Conservation (phyloP, 2,113 vertebrate genomes). For the Trogon surrucura region DNA sequence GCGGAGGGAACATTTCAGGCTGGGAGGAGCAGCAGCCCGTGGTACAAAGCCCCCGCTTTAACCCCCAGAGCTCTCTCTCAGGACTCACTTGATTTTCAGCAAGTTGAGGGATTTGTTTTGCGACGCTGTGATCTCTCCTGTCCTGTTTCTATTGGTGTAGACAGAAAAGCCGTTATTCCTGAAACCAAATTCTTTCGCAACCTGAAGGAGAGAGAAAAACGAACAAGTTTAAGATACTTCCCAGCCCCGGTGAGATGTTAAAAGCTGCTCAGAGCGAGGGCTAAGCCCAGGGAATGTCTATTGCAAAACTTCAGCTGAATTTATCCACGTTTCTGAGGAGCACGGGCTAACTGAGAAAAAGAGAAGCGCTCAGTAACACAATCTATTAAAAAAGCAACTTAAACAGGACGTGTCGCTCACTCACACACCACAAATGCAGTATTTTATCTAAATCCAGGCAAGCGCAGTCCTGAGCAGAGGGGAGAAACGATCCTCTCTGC, state of each 20-base stretch:
- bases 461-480: not conserved
- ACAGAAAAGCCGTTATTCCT: constrained; percentile 94
- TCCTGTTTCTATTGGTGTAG: constrained; percentile 95
- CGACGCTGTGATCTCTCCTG: constrained; percentile 88
- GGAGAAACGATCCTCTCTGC: not conserved
- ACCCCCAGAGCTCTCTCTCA: fast-evolving
- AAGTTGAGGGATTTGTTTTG: constrained; percentile 92
- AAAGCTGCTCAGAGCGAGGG: not conserved
- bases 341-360: not conserved
- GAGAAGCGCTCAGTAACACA: not conserved
- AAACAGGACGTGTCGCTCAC: not conserved
- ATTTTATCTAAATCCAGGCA: not conserved
- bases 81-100: constrained; percentile 95
- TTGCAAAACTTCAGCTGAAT: not conserved
- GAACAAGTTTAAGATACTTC: not conserved
- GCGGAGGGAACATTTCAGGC: not conserved
- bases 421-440: not conserved
- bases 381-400: not conserved
- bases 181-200: constrained; percentile 97
- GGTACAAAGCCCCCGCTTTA: not conserved
- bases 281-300: not conserved
- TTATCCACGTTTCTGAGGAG: not conserved
- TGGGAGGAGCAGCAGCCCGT: not conserved
- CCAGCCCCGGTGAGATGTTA: not conserved
- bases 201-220: constrained; percentile 73